A percentile compares a stretch with the other conserved stretches of the same genome.
These are phyloP conservation scores for Mormyrus hasselquistii DNA, from an alignment of 2,797 vertebrate genomes.

Conservation along the genomic window DNA sequence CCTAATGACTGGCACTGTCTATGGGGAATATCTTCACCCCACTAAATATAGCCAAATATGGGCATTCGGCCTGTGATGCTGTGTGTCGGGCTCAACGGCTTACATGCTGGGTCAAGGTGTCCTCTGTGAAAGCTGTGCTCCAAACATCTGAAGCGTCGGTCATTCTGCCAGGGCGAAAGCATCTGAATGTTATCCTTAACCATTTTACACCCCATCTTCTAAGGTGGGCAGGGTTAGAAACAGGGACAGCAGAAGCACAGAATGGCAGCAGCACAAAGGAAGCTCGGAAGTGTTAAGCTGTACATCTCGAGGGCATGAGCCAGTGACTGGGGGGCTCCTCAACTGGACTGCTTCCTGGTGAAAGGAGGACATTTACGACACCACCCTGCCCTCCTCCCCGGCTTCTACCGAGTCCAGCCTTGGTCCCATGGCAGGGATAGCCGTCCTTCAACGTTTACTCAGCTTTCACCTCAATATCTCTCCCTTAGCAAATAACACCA, in stretches of 20 bases:
- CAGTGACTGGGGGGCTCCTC: not conserved
- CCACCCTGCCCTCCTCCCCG: not conserved
- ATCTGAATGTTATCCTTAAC: not conserved
- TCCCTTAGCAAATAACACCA: not conserved
- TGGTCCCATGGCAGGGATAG: not conserved
- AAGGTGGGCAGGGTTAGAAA: not conserved
- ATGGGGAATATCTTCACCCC: not conserved
- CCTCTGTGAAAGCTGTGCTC: slow-evolving; percentile 47
- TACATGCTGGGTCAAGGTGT: slow-evolving; percentile 45
- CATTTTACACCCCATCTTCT: not conserved
- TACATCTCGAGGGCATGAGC: not conserved
- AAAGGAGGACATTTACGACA: not conserved
- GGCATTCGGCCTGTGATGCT: not conserved
- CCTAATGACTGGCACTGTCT: not conserved
- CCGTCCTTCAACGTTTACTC: not conserved
- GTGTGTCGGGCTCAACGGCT: slow-evolving; percentile 20
- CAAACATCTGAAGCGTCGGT: slow-evolving; percentile 58
- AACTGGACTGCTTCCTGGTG: not conserved
- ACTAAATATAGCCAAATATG: not conserved
- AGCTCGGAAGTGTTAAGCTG: not conserved
- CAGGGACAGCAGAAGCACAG: not conserved
- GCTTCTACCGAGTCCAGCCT: not conserved
- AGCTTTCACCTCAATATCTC: not conserved
- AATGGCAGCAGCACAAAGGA: not conserved
- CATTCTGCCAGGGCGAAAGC: slow-evolving; percentile 40